phyloP scores from a whole-genome alignment of 2,797 vertebrate genomes.

The Morelia viridis region DNA sequence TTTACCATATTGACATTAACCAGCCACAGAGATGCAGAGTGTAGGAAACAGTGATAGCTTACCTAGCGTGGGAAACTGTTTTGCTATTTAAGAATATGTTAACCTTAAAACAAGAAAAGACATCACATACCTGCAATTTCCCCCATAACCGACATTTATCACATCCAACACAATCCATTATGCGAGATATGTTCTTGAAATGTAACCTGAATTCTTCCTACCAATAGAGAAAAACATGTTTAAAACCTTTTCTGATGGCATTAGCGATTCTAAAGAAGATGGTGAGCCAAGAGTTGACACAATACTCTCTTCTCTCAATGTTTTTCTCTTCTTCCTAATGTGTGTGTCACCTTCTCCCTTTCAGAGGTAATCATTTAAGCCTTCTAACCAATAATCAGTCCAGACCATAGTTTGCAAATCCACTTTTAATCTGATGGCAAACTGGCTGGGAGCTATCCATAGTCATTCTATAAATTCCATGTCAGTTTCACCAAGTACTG shows the following conservation, averaged over 20 bases:
- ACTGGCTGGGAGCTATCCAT: background rate
- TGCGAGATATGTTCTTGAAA: conserved; percentile 97
- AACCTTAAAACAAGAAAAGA: background rate
- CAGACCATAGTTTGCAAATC: background rate
- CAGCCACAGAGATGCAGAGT: background rate
- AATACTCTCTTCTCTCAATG: background rate
- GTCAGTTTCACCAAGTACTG: background rate
- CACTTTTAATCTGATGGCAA: background rate
- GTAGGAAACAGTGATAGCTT: background rate
- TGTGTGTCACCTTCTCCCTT: background rate
- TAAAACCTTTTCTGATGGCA: background rate
- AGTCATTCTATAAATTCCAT: background rate
- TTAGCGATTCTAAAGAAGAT: background rate
- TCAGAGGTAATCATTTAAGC: background rate
- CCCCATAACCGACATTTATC: conserved; percentile 97
- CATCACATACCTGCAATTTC: conserved; percentile 86
- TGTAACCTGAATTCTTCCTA: conserved; percentile 96
- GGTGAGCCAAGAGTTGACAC: background rate
- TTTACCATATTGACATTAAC: background rate
- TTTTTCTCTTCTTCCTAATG: background rate
- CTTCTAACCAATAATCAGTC: background rate
- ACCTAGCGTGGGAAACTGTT: background rate
- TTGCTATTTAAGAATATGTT: background rate
- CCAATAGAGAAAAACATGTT: conserved; percentile 21
- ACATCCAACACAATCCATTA: conserved; percentile 98